Evolutionary conservation across 2,113 vertebrate species (phyloP), one percentile per base, ranked within the genome.

Genomic region (Salvelinus alpinus): DNA sequence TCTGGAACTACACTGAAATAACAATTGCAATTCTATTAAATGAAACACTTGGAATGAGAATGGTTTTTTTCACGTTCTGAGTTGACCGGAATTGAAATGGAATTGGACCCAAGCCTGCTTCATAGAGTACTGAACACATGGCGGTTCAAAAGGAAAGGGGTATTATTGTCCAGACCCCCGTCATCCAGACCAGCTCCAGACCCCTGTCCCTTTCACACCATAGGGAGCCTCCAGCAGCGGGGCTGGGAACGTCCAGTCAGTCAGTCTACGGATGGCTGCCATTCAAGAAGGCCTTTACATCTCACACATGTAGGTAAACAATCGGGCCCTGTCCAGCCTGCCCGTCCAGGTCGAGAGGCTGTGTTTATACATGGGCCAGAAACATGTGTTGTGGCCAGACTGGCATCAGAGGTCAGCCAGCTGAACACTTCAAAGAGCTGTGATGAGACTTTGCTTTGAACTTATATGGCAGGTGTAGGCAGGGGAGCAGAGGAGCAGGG

Each of bases 391-490:
- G 91, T 81, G 83, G 88, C 89, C 93, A 90, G 93, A 93, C 94
- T 92, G 90, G 89, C 95, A 95, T 96, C 95, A 99, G 96, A 99
- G 96, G 92, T 95, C 94, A 90, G 84, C 70, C 77, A 87, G 91
- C 94, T 95, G 94, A 93, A 93, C 92, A 96, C 96, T 96, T 99
- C 96, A 99, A 98, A 99, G 96, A 81, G 24, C 78, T 82, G 89
- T 86, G 91, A 92, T 89, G 89, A 93, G 93, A 94, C 91, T 90
- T 89, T 94, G 94, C 89, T 95, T 95, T 96, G 94, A 97, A 96
- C 93, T 96, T 97, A 97, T 96, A 98, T 92, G 91, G 95, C 95
- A 98, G 95, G 96, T 96, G 95, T 93, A 95, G 94, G 93, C 90
- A 93, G 95, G 95, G 95, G 93, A 94, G 94, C 94, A 44, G 38